A percentile compares a stretch with the other conserved stretches of the same genome.
Conservation (phyloP, 2,113 vertebrate species). For the Pygoscelis antarcticus region DNA sequence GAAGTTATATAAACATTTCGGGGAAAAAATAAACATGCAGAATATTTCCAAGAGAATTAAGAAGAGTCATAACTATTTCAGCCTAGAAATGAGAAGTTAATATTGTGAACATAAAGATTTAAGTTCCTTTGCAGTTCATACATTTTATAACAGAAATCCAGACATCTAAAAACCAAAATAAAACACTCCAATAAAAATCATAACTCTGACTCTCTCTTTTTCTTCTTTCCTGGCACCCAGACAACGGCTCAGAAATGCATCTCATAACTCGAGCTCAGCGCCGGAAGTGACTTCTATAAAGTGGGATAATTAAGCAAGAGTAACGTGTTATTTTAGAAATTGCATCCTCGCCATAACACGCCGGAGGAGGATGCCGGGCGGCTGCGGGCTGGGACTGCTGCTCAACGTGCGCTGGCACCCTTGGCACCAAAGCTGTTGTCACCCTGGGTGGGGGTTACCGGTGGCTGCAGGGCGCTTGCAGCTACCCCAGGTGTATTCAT, state of each 20-base stretch:
- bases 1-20: conserved; percentile 46
- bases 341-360: conserved; percentile 26
- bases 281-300: conserved; percentile 55
- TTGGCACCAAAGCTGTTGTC: fast-evolving
- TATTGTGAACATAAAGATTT: conserved; percentile 50
- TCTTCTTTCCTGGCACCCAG: conserved; percentile 42
- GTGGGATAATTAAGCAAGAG: conserved; percentile 53
- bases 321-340: conserved; percentile 65
- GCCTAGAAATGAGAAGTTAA: conserved; percentile 58
- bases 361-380: neutral
- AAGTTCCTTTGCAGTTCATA: conserved; percentile 61
- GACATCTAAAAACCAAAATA: conserved; percentile 63
- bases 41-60: conserved; percentile 52
- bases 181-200: conserved; percentile 59
- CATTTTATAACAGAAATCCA: conserved; percentile 58
- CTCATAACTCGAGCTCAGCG: conserved; percentile 11
- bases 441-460: neutral
- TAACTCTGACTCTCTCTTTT: conserved; percentile 39
- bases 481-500: neutral
- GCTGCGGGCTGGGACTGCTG: neutral
- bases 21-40: conserved; percentile 22
- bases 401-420: neutral
- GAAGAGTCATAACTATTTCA: conserved; percentile 40
- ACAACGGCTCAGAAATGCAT: conserved; percentile 34
- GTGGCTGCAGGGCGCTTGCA: neutral